Conservation (phyloP, 2,113 vertebrate species). For the Esox niger region DNA sequence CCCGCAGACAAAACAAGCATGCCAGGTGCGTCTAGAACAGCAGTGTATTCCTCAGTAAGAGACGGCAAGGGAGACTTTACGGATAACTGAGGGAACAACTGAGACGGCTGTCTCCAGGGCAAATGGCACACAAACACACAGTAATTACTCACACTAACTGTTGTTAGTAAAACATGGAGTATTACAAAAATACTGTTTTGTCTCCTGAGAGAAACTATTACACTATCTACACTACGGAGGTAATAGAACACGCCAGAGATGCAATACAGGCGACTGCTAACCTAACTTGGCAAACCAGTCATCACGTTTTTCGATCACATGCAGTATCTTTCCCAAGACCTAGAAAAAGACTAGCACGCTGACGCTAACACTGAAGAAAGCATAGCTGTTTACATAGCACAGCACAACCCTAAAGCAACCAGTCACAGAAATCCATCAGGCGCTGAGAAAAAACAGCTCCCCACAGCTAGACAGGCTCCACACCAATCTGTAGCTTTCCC, state of each 20-base stretch:
- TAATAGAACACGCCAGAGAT: background rate
- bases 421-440: background rate
- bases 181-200: too few relatives aligned
- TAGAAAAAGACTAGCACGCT: background rate
- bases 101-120: background rate
- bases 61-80: too few relatives aligned
- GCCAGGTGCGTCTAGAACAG: background rate
- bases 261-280: too few relatives aligned
- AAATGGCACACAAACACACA: background rate
- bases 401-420: background rate
- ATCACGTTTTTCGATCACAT: too few relatives aligned
- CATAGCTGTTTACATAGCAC: too few relatives aligned
- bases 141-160: background rate
- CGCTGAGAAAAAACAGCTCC: background rate
- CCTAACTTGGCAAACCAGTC: too few relatives aligned
- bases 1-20: background rate
- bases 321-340: too few relatives aligned
- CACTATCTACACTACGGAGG: background rate
- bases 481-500: background rate
- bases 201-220: background rate
- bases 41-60: background rate
- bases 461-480: background rate
- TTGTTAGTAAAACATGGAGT: too few relatives aligned
- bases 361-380: background rate
- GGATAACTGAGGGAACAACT: too few relatives aligned